phyloP scores from a whole-genome alignment of 2,888 invertebrate genomes.

The Eupelmus urozonus region DNA sequence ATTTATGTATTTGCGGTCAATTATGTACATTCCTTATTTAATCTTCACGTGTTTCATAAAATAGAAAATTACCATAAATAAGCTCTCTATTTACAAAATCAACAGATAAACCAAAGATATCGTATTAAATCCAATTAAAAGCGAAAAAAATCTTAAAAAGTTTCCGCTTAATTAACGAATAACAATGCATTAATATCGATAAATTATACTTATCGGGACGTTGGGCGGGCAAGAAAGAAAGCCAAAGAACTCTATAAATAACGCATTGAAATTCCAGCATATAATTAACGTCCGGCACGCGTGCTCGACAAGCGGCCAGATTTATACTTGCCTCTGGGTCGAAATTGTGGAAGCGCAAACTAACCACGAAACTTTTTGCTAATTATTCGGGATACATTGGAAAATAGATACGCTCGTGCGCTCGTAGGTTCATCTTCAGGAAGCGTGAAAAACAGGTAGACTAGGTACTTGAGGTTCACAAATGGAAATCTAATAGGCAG shows the following conservation, averaged over 20 bases:
- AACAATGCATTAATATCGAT: conserved; percentile 41
- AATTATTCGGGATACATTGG: conserved; percentile 37
- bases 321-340: conserved; percentile 46
- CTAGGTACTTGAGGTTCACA: no score
- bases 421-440: no score
- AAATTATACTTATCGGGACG: conserved; percentile 41
- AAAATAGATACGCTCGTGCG: no score
- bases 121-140: no score
- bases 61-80: no score
- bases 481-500: no score
- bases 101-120: no score
- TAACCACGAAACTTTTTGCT: conserved; percentile 43
- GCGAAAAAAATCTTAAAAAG: neutral
- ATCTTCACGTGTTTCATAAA: no score
- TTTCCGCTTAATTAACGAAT: conserved; percentile 22
- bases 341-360: conserved; percentile 45
- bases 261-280: conserved; percentile 54
- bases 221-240: neutral
- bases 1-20: no score
- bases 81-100: no score
- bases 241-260: conserved; percentile 50
- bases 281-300: conserved; percentile 50
- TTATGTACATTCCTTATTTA: no score
- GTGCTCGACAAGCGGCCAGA: conserved; percentile 21
- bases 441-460: no score